Evolutionary conservation across 23 tunicate genomes (phyloP).

Genomic region (Botrylloides violaceus): DNA sequence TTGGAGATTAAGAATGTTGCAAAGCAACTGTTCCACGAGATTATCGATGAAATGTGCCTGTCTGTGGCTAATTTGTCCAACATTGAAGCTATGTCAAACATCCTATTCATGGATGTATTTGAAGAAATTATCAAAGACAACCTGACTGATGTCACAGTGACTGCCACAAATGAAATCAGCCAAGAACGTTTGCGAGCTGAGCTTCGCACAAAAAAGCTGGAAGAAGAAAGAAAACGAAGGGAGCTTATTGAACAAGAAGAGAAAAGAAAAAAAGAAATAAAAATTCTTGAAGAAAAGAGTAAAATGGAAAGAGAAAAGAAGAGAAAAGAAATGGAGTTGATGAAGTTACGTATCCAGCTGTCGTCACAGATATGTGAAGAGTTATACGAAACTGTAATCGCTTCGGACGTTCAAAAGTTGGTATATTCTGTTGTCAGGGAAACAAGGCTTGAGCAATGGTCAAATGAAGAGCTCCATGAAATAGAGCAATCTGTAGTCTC

Average conservation of each 20-base stretch:
- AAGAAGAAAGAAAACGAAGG: conserved; percentile 21
- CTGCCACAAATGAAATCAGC: not conserved
- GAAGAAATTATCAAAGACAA: conserved; percentile 1
- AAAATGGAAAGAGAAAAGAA: conserved; percentile 10
- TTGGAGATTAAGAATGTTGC: conserved; percentile 31
- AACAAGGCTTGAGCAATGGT: not conserved
- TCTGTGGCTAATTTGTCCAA: conserved; percentile 15
- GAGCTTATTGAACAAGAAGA: conserved; percentile 16
- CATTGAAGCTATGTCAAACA: not conserved
- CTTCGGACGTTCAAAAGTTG: not conserved
- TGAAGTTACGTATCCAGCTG: conserved; percentile 13
- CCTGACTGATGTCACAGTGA: not conserved
- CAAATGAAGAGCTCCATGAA: not conserved
- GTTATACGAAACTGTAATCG: conserved; percentile 17
- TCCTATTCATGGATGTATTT: not conserved
- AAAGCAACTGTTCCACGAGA: conserved; percentile 41
- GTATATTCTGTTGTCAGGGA: not conserved
- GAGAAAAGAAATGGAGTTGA: not conserved
- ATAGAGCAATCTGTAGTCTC: not conserved
- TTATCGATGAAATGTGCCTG: conserved; percentile 34
- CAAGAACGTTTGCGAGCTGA: conserved; percentile 15
- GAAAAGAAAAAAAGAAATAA: conserved; percentile 15
- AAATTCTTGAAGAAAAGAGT: not conserved
- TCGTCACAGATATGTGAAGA: not conserved
- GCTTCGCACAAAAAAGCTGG: conserved; percentile 11